Percentiles rank a stretch among this genome's conserved stretches.
phyloP scores from a whole-genome alignment of 30 jellyfish, hydroid and myxozoan genomes.

The Turritopsis dohrnii region DNA sequence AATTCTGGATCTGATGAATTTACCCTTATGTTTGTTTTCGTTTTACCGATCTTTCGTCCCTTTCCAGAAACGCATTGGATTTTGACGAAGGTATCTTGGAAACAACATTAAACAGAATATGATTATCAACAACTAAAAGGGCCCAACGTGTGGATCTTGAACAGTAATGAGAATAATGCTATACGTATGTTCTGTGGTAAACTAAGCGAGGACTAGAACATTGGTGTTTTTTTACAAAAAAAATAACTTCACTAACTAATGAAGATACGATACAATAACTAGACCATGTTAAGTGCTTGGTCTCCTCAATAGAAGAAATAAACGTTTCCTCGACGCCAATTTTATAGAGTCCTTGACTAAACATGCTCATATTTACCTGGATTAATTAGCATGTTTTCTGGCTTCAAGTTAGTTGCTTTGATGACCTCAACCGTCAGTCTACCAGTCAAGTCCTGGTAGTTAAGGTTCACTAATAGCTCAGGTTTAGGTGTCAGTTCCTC shows the following conservation, averaged over 20 bases:
- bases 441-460: conserved; percentile 54
- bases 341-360: too few species aligned
- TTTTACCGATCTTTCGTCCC: conserved; percentile 77
- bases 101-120: not conserved
- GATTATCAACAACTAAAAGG: not conserved
- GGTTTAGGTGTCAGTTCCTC: conserved; percentile 25
- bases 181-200: too few species aligned
- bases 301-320: too few species aligned
- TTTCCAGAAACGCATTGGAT: conserved; percentile 69
- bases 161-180: too few species aligned
- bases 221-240: too few species aligned
- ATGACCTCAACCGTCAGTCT: conserved; percentile 56
- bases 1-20: conserved; percentile 79
- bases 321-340: too few species aligned
- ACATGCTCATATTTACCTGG: conserved; percentile 52
- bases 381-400: conserved; percentile 57
- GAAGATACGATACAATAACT: too few species aligned
- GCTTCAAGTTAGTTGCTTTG: conserved; percentile 61
- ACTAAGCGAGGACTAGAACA: too few species aligned
- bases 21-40: conserved; percentile 75
- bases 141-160: not conserved
- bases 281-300: too few species aligned
- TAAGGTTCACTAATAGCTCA: conserved; percentile 50
- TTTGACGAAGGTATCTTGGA: conserved; percentile 75
- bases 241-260: too few species aligned